phyloP scores from a whole-genome alignment of 2,797 vertebrate genomes.

The Chelidonichthys spinosus region DNA sequence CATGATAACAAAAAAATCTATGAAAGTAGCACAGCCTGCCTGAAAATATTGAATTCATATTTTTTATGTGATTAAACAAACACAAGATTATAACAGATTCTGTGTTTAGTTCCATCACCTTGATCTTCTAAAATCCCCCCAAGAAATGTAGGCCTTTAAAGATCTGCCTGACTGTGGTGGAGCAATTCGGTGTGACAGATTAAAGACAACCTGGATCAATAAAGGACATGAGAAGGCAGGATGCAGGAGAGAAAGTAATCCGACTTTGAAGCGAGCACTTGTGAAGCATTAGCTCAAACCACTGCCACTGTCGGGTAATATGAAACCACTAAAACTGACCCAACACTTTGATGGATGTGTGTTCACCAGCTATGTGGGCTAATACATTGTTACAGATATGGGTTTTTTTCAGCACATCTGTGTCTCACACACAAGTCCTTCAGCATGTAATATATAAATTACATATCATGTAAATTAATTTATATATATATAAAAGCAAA shows the following conservation, averaged over 20 bases:
- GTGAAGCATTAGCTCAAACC: conserved; percentile 30
- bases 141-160: not conserved
- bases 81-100: not conserved
- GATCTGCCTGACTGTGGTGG: not conserved
- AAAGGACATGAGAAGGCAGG: conserved; percentile 20
- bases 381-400: conserved; percentile 6
- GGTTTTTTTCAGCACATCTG: conserved; percentile 11
- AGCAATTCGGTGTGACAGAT: conserved; percentile 18
- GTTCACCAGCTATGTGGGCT: conserved; percentile 10
- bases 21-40: no score
- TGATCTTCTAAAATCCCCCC: not conserved
- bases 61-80: not conserved
- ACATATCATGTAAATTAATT: no score
- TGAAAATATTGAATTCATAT: not conserved
- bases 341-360: conserved; percentile 26
- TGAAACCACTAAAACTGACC: conserved; percentile 38
- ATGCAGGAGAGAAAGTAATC: conserved; percentile 41
- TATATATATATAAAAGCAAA: no score
- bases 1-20: not conserved
- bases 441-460: no score
- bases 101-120: not conserved
- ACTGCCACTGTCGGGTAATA: conserved; percentile 29
- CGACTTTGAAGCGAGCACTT: conserved; percentile 9
- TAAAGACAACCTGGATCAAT: conserved; percentile 25
- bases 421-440: not conserved